phyloP scores from a whole-genome alignment of 1,140 invertebrate genomes.

The Heliconius himera region DNA sequence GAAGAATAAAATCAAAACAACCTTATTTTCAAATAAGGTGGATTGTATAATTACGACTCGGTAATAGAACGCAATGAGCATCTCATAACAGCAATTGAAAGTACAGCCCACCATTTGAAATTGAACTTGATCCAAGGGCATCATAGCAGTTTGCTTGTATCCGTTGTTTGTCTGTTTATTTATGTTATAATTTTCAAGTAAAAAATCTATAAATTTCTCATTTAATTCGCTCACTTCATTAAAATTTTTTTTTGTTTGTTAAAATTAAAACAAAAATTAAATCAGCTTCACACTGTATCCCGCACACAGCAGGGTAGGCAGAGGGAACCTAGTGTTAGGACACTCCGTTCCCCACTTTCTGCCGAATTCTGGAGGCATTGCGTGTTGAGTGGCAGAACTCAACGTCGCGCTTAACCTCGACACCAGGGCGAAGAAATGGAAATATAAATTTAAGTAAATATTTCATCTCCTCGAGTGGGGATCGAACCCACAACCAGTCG shows the following conservation, averaged over 20 bases:
- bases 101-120: slow-evolving; percentile 35
- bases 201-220: background rate
- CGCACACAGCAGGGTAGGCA: no score
- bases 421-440: no score
- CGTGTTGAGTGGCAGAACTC: no score
- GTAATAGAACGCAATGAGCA: slow-evolving; percentile 21
- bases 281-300: no score
- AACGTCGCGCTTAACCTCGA: no score
- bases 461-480: no score
- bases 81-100: slow-evolving; percentile 29
- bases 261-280: no score
- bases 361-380: no score
- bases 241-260: background rate
- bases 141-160: background rate
- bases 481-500: no score
- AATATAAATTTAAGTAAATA: no score
- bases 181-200: slow-evolving; percentile 11
- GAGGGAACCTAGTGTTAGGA: no score
- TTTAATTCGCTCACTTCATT: background rate
- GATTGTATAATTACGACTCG: background rate
- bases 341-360: no score
- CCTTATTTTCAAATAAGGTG: background rate
- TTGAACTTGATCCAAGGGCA: slow-evolving; percentile 43
- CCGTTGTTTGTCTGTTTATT: slow-evolving; percentile 2
- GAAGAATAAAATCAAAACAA: background rate